Conservation (phyloP, 2,797 vertebrate species). For the Karalla daura region DNA sequence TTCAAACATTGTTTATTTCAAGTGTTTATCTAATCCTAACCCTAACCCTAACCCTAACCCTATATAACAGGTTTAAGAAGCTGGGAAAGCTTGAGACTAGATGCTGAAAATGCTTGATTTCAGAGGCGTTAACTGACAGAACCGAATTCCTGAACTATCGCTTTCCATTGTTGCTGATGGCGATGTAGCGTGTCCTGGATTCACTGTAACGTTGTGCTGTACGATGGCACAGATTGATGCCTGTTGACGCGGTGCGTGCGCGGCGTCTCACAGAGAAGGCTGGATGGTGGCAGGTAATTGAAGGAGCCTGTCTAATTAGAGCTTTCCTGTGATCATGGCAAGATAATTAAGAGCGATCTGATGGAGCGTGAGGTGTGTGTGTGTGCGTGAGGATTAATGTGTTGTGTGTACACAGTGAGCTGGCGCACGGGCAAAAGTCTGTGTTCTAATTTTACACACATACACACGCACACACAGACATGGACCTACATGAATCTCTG, state of each 20-base stretch:
- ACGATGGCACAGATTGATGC: slow-evolving; percentile 8
- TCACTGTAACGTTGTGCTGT: background rate
- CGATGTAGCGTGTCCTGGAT: no score
- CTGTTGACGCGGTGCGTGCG: slow-evolving; percentile 29
- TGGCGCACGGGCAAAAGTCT: slow-evolving; percentile 2
- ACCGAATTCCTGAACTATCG: no score
- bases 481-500: slow-evolving; percentile 22
- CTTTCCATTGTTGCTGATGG: no score
- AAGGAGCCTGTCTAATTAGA: slow-evolving; percentile 81
- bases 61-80: no score
- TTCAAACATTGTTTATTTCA: no score
- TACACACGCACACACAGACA: slow-evolving; percentile 15
- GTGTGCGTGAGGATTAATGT: background rate
- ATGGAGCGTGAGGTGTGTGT: background rate
- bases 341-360: slow-evolving; percentile 76
- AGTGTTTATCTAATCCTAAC: no score
- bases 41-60: no score
- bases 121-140: no score
- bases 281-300: slow-evolving; percentile 61
- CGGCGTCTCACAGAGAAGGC: slow-evolving; percentile 14
- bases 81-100: no score
- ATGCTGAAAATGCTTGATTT: no score
- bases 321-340: slow-evolving; percentile 50
- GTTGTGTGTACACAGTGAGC: slow-evolving; percentile 5
- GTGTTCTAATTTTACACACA: slow-evolving; percentile 1